These are phyloP conservation scores for Muscidifurax raptorellus DNA, from an alignment of 1,140 invertebrate species.

Conservation along the genomic window DNA sequence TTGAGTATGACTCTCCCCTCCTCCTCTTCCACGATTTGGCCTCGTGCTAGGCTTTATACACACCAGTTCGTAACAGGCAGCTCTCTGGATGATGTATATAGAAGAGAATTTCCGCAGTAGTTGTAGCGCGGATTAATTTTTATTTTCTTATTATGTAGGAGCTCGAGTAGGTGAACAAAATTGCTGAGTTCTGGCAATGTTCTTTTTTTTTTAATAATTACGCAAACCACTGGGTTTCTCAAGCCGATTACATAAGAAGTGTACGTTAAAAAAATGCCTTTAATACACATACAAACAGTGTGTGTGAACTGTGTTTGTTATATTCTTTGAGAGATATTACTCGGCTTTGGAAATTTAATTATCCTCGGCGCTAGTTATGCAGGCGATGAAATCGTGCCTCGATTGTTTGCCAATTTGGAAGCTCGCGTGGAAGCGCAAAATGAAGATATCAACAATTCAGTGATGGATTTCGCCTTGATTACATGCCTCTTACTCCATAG, in stretches of 20 bases:
- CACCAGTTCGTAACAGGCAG: not conserved
- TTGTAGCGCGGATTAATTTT: no score
- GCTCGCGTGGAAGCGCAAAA: not conserved
- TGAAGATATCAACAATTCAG: not conserved
- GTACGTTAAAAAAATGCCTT: not conserved
- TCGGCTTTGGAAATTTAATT: no score
- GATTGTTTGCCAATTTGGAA: no score
- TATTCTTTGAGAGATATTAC: no score
- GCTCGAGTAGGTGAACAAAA: not conserved
- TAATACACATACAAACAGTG: no score
- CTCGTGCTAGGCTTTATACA: not conserved
- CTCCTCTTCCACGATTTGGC: not conserved
- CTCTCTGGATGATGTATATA: not conserved
- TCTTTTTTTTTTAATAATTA: not conserved
- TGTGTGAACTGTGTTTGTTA: not conserved
- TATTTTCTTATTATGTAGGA: not conserved
- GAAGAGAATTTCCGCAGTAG: not conserved
- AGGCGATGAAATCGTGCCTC: no score
- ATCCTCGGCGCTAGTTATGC: no score
- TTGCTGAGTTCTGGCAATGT: not conserved
- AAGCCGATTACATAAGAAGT: not conserved
- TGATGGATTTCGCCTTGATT: not conserved
- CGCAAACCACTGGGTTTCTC: not conserved
- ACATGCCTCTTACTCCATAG: not conserved
- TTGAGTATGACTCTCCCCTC: not conserved